Percentiles rank a stretch among this genome's conserved stretches.
These are phyloP conservation scores for Masnerella sp. DNA, from an alignment of 2,888 invertebrate genomes.

Conservation along the genomic window DNA sequence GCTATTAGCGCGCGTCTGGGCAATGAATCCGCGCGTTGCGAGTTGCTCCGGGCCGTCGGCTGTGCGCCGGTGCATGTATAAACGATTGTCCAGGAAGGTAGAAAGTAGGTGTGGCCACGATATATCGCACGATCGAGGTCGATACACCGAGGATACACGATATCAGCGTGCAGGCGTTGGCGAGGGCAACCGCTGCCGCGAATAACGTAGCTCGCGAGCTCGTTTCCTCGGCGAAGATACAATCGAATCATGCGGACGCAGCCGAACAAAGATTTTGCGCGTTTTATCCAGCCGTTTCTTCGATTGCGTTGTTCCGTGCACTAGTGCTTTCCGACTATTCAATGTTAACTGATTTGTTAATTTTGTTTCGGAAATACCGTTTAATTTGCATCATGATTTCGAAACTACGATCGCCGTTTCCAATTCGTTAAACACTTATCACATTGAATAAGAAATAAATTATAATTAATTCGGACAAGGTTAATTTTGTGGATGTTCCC, in stretches of 20 bases:
- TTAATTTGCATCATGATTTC: slow-evolving; percentile 38
- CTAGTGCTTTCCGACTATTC: slow-evolving; percentile 36
- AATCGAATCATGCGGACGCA: slow-evolving; percentile 27
- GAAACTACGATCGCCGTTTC: slow-evolving; percentile 18
- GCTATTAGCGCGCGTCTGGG: slow-evolving; percentile 12
- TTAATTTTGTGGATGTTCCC: too few relatives aligned
- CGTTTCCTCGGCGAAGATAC: slow-evolving; percentile 46
- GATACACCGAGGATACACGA: slow-evolving; percentile 63
- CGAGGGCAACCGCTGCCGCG: slow-evolving; percentile 45
- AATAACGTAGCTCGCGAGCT: slow-evolving; percentile 47
- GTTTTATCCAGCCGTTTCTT: slow-evolving; percentile 28
- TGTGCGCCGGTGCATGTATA: slow-evolving; percentile 46
- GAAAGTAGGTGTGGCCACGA: slow-evolving; percentile 71
- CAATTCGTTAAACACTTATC: too few relatives aligned
- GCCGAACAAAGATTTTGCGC: slow-evolving; percentile 38
- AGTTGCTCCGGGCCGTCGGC: slow-evolving; percentile 25
- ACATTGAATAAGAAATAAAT: too few relatives aligned
- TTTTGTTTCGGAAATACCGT: slow-evolving; percentile 45
- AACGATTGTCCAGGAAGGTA: slow-evolving; percentile 68
- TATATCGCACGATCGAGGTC: slow-evolving; percentile 66
- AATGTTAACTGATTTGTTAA: slow-evolving; percentile 54
- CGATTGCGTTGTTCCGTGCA: slow-evolving; percentile 30
- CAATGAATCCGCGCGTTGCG: slow-evolving; percentile 28
- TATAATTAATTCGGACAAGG: too few relatives aligned
- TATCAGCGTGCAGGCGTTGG: slow-evolving; percentile 58